These are phyloP conservation scores for Microctonus brassicae DNA, from an alignment of 2,888 invertebrate species.

Conservation along the genomic window DNA sequence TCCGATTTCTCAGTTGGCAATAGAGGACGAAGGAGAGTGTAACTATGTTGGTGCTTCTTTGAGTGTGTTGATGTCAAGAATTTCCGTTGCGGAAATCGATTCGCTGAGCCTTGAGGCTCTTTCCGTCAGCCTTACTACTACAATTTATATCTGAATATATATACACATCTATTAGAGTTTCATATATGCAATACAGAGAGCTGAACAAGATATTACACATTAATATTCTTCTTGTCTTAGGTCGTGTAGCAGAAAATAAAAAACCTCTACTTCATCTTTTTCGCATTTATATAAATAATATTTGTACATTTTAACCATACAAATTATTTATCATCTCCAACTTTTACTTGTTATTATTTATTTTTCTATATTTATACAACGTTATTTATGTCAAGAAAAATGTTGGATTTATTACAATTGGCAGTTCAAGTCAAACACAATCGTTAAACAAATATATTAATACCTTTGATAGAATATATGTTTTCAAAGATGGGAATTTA, in stretches of 20 bases:
- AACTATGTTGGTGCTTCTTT: conserved; percentile 20
- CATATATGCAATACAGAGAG: background rate
- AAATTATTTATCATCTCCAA: no score
- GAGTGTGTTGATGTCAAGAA: conserved; percentile 35
- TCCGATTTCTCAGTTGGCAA: conserved; percentile 37
- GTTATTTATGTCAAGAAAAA: no score
- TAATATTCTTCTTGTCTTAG: background rate
- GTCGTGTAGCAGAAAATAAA: background rate
- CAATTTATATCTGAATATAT: background rate
- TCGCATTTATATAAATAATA: no score
- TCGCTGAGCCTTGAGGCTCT: conserved; percentile 16
- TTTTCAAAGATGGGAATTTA: no score
- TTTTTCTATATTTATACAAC: no score
- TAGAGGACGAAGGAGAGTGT: conserved; percentile 17
- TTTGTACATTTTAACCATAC: no score
- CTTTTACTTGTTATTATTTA: no score
- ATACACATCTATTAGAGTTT: background rate
- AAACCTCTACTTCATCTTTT: no score
- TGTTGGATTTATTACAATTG: no score
- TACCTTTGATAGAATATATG: no score
- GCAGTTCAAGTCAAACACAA: no score
- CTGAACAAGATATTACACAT: background rate
- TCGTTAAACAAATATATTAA: no score
- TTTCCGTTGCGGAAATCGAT: conserved; percentile 41
- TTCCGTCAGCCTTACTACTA: background rate